Percentiles rank a stretch among this genome's conserved stretches.
phyloP scores from a whole-genome alignment of 2,113 vertebrate genomes.

The Oxyruncus cristatus region DNA sequence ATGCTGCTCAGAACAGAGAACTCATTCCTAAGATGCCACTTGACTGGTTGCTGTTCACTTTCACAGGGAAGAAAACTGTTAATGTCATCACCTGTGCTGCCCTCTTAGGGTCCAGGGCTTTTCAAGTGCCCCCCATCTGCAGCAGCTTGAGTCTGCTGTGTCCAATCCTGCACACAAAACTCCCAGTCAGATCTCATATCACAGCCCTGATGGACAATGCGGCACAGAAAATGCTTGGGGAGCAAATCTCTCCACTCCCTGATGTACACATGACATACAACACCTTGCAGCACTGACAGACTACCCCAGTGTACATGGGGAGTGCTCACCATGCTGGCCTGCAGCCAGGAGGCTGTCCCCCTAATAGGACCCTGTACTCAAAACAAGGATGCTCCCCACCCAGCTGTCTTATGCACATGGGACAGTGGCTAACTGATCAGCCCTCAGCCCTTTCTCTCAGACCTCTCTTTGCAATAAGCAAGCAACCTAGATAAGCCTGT shows the following conservation, averaged over 20 bases:
- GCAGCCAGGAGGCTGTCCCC: neutral
- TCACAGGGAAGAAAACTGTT: neutral
- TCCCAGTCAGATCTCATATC: neutral
- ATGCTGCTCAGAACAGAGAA: neutral
- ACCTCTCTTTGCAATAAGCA: neutral
- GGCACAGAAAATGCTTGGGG: neutral
- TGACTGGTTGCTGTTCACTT: conserved; percentile 8
- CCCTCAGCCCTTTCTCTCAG: neutral
- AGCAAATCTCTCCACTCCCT: neutral
- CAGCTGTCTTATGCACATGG: neutral
- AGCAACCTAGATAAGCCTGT: neutral
- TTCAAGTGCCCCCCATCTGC: neutral
- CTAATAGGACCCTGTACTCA: neutral
- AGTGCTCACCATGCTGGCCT: neutral
- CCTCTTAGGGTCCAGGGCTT: neutral
- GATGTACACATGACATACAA: fast-evolving
- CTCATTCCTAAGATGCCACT: conserved; percentile 3
- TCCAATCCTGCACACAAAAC: neutral
- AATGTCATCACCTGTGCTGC: neutral
- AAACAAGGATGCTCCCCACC: neutral
- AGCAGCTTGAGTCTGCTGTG: neutral
- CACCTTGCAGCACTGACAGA: neutral
- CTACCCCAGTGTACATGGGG: neutral
- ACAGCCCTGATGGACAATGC: neutral
- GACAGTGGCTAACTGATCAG: neutral